phyloP scores from a whole-genome alignment of 2,113 vertebrate genomes.

The Oreochromis niloticus region DNA sequence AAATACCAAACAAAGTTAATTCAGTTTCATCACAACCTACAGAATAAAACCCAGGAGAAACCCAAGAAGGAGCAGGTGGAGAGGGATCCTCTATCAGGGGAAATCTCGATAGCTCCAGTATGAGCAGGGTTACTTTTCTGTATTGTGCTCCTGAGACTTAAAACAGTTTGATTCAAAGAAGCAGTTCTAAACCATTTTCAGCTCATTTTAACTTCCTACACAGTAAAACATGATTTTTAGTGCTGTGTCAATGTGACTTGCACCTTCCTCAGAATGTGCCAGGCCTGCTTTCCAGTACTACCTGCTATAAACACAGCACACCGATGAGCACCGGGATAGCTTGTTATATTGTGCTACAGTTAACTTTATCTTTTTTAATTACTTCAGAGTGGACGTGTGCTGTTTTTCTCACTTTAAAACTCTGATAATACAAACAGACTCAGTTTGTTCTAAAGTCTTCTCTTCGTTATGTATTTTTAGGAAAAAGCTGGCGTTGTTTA shows the following conservation, averaged over 20 bases:
- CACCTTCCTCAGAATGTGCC: background rate
- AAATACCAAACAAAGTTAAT: background rate
- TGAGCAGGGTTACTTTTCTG: background rate
- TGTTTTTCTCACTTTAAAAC: background rate
- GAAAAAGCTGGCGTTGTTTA: fast-evolving
- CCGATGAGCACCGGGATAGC: background rate
- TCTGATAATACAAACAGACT: background rate
- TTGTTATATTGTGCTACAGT: too few relatives aligned
- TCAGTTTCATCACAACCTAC: fast-evolving
- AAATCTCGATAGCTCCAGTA: background rate
- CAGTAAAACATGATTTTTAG: background rate
- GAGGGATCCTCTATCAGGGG: background rate
- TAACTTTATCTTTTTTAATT: background rate
- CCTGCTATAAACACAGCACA: background rate
- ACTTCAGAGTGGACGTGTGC: background rate
- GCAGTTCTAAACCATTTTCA: fast-evolving
- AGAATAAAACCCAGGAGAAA: background rate
- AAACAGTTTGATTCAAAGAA: background rate
- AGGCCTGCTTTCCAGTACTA: background rate
- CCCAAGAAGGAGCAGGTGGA: background rate
- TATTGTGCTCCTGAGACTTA: background rate
- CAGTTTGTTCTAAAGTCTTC: background rate
- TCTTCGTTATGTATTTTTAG: background rate
- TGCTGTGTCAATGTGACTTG: background rate
- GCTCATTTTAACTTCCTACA: background rate